Evolutionary conservation across 2,888 invertebrate genomes (phyloP).

Genomic region (Perdita meconis): DNA sequence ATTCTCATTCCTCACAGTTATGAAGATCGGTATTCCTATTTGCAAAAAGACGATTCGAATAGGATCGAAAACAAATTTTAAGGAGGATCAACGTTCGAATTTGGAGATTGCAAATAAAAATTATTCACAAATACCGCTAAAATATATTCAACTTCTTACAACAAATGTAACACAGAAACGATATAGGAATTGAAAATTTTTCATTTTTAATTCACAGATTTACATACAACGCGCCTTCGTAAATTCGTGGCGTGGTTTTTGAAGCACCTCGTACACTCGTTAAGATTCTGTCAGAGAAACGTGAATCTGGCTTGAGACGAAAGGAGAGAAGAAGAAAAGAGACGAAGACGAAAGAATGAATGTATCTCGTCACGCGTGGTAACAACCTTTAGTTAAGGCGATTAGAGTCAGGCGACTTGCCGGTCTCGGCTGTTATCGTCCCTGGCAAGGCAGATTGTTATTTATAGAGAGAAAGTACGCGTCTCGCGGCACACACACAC

Average conservation of each 20-base stretch:
- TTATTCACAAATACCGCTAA: too few species aligned
- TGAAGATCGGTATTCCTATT: too few species aligned
- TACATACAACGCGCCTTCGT: not conserved
- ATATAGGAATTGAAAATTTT: too few species aligned
- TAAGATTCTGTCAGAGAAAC: not conserved
- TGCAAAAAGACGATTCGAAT: not conserved
- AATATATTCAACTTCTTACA: too few species aligned
- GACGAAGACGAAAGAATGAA: conserved; percentile 32
- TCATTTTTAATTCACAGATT: too few species aligned
- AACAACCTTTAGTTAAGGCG: conserved; percentile 72
- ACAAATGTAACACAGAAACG: too few species aligned
- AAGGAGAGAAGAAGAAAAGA: not conserved
- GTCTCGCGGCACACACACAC: conserved; percentile 9
- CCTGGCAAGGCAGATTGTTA: conserved; percentile 66
- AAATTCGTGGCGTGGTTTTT: not conserved
- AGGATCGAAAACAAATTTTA: too few species aligned
- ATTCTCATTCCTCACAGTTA: not conserved
- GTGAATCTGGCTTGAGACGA: conserved; percentile 10
- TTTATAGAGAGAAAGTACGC: conserved; percentile 76
- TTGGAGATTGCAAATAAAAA: too few species aligned
- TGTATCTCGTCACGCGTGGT: conserved; percentile 58
- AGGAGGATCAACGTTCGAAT: too few species aligned
- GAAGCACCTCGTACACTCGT: not conserved
- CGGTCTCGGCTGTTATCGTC: conserved; percentile 63
- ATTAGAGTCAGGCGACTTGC: conserved; percentile 67